A percentile compares a stretch with the other conserved stretches of the same genome.
These are phyloP conservation scores for Lerista edwardsae DNA, from an alignment of 2,797 vertebrate genomes.

Conservation along the genomic window DNA sequence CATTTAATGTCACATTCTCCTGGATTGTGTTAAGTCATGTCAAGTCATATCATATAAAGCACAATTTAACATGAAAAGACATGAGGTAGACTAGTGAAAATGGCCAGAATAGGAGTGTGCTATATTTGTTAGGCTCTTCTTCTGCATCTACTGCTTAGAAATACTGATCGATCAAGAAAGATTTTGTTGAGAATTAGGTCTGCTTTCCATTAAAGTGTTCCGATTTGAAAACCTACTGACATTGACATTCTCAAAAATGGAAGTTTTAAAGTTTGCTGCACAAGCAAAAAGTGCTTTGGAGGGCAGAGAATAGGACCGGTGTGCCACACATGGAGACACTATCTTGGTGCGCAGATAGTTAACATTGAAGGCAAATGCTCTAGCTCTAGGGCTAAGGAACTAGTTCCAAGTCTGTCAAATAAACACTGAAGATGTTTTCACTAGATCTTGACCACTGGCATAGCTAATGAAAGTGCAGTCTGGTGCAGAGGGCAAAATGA, in stretches of 20 bases:
- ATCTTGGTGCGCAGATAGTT: background rate
- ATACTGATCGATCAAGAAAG: background rate
- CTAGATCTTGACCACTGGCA: background rate
- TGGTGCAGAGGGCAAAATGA: too few relatives aligned
- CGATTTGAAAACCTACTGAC: background rate
- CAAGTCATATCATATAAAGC: constrained; percentile 34
- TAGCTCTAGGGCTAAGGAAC: background rate
- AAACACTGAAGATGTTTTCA: background rate
- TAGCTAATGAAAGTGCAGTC: too few relatives aligned
- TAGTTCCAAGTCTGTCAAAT: background rate
- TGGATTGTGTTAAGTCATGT: constrained; percentile 36
- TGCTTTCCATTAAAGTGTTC: background rate
- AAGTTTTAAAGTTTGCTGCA: background rate
- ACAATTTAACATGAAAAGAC: constrained; percentile 32
- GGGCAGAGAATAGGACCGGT: too few relatives aligned
- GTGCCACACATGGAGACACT: background rate
- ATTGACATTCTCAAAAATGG: background rate
- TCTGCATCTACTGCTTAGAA: background rate
- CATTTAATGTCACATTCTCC: constrained; percentile 34
- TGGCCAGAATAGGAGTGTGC: background rate
- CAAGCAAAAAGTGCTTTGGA: background rate
- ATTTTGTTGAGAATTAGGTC: background rate
- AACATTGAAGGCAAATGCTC: background rate
- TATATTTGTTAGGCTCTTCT: constrained; percentile 4
- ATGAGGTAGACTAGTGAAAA: background rate